Percentiles rank a stretch among this genome's conserved stretches.
Evolutionary conservation across 2,888 invertebrate genomes (phyloP).

Genomic region (Temnothorax ravouxi): DNA sequence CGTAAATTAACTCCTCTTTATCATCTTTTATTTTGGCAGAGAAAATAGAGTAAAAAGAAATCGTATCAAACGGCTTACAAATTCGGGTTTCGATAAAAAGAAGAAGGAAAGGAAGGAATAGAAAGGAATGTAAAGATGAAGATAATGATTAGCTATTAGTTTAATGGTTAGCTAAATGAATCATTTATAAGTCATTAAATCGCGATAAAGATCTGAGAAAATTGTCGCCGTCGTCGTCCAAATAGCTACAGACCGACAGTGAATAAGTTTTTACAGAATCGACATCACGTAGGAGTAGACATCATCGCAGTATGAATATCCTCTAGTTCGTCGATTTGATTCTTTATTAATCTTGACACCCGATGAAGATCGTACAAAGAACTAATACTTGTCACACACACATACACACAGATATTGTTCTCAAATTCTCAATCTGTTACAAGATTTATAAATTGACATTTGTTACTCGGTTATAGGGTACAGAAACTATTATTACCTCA

Average conservation of each 20-base stretch:
- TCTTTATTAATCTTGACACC: constrained; percentile 51
- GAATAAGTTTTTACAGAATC: constrained; percentile 60
- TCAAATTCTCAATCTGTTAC: constrained; percentile 20
- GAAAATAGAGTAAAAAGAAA: neutral
- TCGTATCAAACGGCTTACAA: neutral
- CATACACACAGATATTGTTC: constrained; percentile 52
- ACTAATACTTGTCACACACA: constrained; percentile 65
- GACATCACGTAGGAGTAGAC: neutral
- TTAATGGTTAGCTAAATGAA: constrained; percentile 26
- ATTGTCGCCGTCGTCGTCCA: neutral
- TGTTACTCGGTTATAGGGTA: neutral
- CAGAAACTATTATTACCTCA: neutral
- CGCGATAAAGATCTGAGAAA: constrained; percentile 18
- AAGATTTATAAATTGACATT: neutral
- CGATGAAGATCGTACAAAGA: constrained; percentile 34
- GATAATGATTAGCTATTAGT: constrained; percentile 17
- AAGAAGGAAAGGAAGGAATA: neutral
- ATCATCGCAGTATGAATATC: neutral
- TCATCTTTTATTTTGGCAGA: neutral
- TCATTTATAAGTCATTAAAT: constrained; percentile 4
- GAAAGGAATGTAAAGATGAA: neutral
- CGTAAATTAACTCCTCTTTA: neutral
- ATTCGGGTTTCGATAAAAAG: neutral
- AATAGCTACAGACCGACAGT: neutral
- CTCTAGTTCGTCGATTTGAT: constrained; percentile 64